These are phyloP conservation scores for Sitodiplosis mosellana DNA, from an alignment of 1,140 invertebrate species.

Conservation along the genomic window DNA sequence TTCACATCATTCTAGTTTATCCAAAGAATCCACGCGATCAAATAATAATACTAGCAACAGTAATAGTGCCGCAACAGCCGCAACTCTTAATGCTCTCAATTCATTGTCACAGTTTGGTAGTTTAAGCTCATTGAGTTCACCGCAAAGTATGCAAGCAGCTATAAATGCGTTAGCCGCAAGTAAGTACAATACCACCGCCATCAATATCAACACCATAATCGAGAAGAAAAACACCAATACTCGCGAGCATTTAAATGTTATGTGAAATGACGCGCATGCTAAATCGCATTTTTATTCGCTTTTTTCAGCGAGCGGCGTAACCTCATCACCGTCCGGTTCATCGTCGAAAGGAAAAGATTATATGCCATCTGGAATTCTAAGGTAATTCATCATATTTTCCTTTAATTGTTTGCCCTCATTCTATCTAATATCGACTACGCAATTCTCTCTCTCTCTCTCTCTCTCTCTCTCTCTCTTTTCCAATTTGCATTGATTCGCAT, in stretches of 20 bases:
- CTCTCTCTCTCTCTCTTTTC: neutral
- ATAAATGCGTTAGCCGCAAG: constrained; percentile 23
- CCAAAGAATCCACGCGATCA: constrained; percentile 18
- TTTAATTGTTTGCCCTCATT: neutral
- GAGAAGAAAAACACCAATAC: too few species aligned
- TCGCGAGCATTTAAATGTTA: too few species aligned
- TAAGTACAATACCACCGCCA: constrained; percentile 1
- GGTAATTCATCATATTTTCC: constrained; percentile 23
- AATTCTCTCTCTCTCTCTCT: constrained; percentile 1
- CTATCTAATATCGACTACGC: neutral
- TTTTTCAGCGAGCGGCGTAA: constrained; percentile 4
- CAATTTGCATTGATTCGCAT: too few species aligned
- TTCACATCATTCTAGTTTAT: neutral
- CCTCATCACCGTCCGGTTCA: neutral
- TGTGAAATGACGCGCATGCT: too few species aligned
- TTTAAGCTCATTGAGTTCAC: constrained; percentile 18
- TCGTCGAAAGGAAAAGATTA: constrained; percentile 15
- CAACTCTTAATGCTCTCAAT: constrained; percentile 20
- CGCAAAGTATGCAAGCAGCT: constrained; percentile 23
- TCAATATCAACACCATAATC: neutral
- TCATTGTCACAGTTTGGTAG: constrained; percentile 21
- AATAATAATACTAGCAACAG: constrained; percentile 4
- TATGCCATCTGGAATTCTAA: constrained; percentile 29
- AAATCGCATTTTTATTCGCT: constrained; percentile 5
- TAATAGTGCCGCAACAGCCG: constrained; percentile 5